Percentiles rank a stretch among this genome's conserved stretches.
phyloP scores from a whole-genome alignment of 37 sponge, comb jelly and placozoan species.

The Spongilla lacustris region DNA sequence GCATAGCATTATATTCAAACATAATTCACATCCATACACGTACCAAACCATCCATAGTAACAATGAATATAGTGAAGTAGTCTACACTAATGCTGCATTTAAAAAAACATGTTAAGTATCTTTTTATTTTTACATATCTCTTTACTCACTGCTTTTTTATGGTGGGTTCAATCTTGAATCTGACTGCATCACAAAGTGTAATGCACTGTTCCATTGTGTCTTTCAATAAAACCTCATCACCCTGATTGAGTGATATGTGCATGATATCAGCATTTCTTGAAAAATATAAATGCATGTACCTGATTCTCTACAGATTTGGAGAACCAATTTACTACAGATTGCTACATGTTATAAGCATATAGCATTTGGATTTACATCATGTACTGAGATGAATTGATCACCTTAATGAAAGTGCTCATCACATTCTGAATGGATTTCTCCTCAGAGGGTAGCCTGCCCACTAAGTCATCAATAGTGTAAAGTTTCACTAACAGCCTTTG shows the following conservation, averaged over 20 bases:
- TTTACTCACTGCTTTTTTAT: background rate
- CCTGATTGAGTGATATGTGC: background rate
- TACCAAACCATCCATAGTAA: background rate
- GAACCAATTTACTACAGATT: background rate
- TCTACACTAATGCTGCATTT: background rate
- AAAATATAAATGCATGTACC: background rate
- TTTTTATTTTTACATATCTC: background rate
- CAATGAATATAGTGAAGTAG: background rate
- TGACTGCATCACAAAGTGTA: background rate
- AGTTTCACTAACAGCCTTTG: background rate
- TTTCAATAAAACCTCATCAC: background rate
- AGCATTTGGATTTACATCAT: background rate
- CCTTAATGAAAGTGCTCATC: background rate
- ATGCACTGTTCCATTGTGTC: background rate
- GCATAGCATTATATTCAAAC: background rate
- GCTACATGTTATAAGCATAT: background rate
- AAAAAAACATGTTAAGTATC: background rate
- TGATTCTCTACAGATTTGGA: background rate
- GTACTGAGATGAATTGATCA: background rate
- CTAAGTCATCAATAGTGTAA: background rate
- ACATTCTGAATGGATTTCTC: background rate
- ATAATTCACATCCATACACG: background rate
- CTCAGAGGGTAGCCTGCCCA: background rate
- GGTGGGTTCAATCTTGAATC: background rate
- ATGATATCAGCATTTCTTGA: background rate